Conservation (phyloP, 2,888 invertebrate genomes). For the Chrysodeixis includens region DNA sequence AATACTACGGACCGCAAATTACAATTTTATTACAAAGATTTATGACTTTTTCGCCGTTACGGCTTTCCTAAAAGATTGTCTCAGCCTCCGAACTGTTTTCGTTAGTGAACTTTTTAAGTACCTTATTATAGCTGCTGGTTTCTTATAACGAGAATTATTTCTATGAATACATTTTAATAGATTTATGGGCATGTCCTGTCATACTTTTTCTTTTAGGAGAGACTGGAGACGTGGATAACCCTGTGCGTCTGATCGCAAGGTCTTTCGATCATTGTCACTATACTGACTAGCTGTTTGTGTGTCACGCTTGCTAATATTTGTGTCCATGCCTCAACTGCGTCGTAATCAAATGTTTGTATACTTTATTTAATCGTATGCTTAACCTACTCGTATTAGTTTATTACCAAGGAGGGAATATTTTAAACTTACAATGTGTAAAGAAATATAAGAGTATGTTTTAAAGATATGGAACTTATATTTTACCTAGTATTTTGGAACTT, state of each 20-base stretch:
- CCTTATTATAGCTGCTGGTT: not conserved
- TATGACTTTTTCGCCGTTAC: not conserved
- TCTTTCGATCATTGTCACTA: not conserved
- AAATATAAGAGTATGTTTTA: conserved; percentile 12
- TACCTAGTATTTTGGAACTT: too few relatives aligned
- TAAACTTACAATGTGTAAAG: not conserved
- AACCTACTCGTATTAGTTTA: not conserved
- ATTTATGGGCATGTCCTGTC: conserved; percentile 2
- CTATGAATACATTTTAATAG: not conserved
- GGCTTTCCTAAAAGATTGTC: not conserved
- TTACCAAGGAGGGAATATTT: not conserved
- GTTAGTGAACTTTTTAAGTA: not conserved
- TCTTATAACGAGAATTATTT: not conserved
- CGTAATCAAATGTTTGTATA: not conserved
- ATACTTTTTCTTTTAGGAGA: not conserved
- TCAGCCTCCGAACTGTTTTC: not conserved
- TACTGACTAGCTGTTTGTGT: not conserved
- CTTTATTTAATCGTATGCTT: not conserved
- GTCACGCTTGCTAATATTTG: not conserved
- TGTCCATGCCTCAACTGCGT: not conserved
- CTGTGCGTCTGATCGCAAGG: not conserved
- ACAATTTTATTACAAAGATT: not conserved
- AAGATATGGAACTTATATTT: too few relatives aligned
- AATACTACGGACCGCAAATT: not conserved
- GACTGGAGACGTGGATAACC: not conserved